Conservation (phyloP, 2,888 invertebrate species). For the Melieria crassipennis region DNA sequence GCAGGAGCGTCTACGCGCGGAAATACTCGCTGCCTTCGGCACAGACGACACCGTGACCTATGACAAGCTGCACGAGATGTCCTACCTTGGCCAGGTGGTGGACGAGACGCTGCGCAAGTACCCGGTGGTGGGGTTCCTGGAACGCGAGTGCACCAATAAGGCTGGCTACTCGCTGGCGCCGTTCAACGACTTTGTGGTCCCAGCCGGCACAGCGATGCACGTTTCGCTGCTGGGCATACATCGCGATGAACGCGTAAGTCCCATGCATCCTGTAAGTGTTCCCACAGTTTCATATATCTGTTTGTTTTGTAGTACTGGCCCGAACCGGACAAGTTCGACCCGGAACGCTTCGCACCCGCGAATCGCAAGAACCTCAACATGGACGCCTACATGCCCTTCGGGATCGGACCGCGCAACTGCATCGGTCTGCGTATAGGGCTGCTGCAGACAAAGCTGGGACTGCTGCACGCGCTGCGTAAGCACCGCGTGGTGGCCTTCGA, state of each 20-base stretch:
- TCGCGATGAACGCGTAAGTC: slow-evolving; percentile 56
- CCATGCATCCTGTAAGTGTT: background rate
- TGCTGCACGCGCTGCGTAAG: slow-evolving; percentile 59
- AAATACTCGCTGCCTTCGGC: slow-evolving; percentile 55
- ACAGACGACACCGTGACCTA: slow-evolving; percentile 59
- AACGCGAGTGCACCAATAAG: slow-evolving; percentile 52
- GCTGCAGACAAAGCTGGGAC: slow-evolving; percentile 57
- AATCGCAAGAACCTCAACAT: slow-evolving; percentile 52
- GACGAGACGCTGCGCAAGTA: slow-evolving; percentile 60
- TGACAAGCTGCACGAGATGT: slow-evolving; percentile 63
- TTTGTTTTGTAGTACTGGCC: slow-evolving; percentile 53
- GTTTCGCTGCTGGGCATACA: slow-evolving; percentile 58
- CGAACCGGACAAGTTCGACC: slow-evolving; percentile 59
- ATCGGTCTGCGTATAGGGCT: slow-evolving; percentile 62
- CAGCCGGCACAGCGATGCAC: slow-evolving; percentile 55
- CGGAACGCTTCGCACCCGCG: slow-evolving; percentile 58
- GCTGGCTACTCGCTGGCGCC: slow-evolving; percentile 51
- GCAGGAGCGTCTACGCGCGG: slow-evolving; percentile 61
- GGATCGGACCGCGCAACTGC: slow-evolving; percentile 60
- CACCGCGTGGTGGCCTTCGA: slow-evolving; percentile 53
- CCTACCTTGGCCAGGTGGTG: slow-evolving; percentile 64
- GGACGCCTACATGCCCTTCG: slow-evolving; percentile 59
- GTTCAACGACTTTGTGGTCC: slow-evolving; percentile 49
- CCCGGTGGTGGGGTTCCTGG: slow-evolving; percentile 61
- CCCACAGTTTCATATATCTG: background rate